Evolutionary conservation across 2,113 vertebrate genomes (phyloP).

Genomic region (Bucco capensis): DNA sequence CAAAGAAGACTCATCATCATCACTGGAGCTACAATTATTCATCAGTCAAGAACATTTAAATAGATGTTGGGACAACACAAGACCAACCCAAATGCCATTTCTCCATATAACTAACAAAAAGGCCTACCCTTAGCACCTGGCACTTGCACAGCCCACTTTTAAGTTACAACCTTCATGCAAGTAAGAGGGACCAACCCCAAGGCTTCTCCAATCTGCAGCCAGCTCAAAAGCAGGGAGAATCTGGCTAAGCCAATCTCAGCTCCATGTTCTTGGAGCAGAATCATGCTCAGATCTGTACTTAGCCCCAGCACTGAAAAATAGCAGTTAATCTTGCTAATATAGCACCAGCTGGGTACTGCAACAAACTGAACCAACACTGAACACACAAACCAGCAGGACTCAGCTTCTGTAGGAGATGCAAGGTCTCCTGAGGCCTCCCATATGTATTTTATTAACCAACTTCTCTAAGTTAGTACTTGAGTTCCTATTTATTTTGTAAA

Average conservation of each 20-base stretch:
- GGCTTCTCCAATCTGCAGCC: neutral
- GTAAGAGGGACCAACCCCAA: neutral
- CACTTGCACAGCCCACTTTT: accelerated
- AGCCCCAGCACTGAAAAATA: neutral
- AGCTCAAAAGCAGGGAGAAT: neutral
- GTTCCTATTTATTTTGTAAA: neutral
- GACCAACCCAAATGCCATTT: neutral
- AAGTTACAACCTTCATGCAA: neutral
- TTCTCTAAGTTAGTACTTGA: neutral
- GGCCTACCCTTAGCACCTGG: accelerated
- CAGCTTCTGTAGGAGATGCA: neutral
- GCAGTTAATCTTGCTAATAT: neutral
- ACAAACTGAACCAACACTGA: neutral
- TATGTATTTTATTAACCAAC: neutral
- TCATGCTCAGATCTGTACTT: neutral
- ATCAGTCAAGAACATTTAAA: neutral
- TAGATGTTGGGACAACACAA: neutral
- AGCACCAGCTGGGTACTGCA: accelerated
- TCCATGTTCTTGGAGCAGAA: accelerated
- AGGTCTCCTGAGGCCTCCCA: neutral
- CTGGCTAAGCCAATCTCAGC: neutral
- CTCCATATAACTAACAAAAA: neutral
- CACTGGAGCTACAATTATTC: neutral
- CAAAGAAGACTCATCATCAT: neutral
- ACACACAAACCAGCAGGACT: neutral